Base-by-base conservation (phyloP, 2,888 invertebrate genomes). In the Epistrophella euchroma region DNA sequence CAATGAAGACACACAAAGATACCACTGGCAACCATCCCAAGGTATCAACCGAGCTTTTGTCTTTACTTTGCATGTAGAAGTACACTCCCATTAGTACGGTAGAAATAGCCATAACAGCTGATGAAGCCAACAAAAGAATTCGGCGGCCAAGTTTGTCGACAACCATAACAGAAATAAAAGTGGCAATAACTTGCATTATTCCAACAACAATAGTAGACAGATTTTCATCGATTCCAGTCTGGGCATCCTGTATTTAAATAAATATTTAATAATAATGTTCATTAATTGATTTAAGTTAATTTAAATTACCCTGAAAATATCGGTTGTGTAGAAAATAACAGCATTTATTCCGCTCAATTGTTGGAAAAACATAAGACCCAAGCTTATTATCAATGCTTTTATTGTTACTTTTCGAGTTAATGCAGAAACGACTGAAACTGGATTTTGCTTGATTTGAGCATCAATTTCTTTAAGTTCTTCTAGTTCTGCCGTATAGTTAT, bases 281-380 rank as follows among this genome's bases (percentile, higher is more conserved):
- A n/a, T 62, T 32, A 3, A 9, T 56, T 4, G 40, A 52, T 45
- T 37, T 9, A 43, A 25, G 15, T 19, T 3, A 25, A 4, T n/a
- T 5, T 94, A 95, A 13, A 96, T 95, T 43, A 93, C 94, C 68
- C 92, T 89, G 91, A 98, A 98, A 82, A 98, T 98, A 2, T 93
- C 91, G 0, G 94, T 94, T 0, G 96, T 94, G 90, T 97, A 97
- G 91, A 97, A 96, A 88, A 97, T 96, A 7, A 97, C 96, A 0
- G 96, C 96, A 89, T 97, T 97, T 68, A 97, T 95, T 47, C 97
- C 97, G 82, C 96, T 95, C 75, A 97, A 93, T 91, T 98, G 98
- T 91, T 98, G 98, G 93, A 98, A 97, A 89, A 97, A 93, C 97
- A 98, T 98, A 9, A 98, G 93, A 4, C 96, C 95, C 90, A 96